phyloP scores from a whole-genome alignment of 2,797 vertebrate genomes.

The Phoebastria nigripes region DNA sequence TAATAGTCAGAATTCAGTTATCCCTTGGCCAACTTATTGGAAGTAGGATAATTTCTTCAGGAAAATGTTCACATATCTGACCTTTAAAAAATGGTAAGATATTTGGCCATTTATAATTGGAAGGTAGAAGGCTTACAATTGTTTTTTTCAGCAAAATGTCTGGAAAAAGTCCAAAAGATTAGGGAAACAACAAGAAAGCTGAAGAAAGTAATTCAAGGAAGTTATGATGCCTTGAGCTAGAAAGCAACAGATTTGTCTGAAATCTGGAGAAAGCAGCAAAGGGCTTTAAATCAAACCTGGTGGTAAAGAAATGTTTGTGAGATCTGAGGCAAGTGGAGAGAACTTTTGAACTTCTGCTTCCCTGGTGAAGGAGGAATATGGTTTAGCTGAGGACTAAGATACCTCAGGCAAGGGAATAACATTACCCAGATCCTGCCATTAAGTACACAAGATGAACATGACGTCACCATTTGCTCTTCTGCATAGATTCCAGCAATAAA shows the following conservation, averaged over 20 bases:
- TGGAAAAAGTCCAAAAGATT: neutral
- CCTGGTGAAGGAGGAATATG: neutral
- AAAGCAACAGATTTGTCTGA: neutral
- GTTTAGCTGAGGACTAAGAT: neutral
- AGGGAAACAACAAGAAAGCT: neutral
- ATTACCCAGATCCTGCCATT: neutral
- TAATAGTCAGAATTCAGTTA: neutral
- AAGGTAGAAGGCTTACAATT: neutral
- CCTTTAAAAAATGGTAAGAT: neutral
- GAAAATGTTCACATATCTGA: neutral
- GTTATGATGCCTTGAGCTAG: neutral
- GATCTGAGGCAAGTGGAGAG: neutral
- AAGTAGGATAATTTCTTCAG: neutral
- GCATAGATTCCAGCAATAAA: neutral
- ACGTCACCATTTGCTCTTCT: neutral
- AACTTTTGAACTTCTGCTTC: neutral
- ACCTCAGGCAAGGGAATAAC: neutral
- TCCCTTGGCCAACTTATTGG: neutral
- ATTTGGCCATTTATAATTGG: neutral
- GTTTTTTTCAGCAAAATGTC: neutral
- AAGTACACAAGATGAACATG: neutral
- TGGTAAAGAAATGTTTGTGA: neutral
- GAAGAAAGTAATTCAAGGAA: neutral
- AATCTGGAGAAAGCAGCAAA: neutral
- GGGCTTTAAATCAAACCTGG: neutral